Conservation (phyloP, 2,888 invertebrate species). For the Chloroclystis v-ata region DNA sequence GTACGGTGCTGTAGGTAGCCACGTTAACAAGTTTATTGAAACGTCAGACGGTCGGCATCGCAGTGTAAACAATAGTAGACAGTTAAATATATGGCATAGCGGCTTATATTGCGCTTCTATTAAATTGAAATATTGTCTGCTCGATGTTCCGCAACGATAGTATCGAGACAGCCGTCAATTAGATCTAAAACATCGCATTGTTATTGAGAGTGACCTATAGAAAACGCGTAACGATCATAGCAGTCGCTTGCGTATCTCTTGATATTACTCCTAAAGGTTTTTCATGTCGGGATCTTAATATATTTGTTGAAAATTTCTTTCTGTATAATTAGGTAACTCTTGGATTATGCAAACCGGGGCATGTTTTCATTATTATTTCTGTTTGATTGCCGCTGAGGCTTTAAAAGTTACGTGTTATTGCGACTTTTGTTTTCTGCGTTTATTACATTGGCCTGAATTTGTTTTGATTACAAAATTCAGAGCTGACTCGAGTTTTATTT, state of each 20-base stretch:
- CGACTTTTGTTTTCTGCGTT: conserved; percentile 40
- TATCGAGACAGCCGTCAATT: conserved; percentile 18
- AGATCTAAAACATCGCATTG: conserved; percentile 13
- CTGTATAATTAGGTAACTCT: neutral
- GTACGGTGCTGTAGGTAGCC: conserved; percentile 4
- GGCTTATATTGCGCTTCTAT: conserved; percentile 20
- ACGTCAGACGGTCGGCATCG: conserved; percentile 14
- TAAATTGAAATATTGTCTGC: conserved; percentile 14
- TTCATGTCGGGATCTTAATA: neutral
- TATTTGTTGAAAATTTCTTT: neutral
- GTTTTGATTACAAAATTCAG: conserved; percentile 49
- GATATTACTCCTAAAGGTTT: too few species aligned
- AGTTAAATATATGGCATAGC: conserved; percentile 6
- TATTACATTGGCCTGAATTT: conserved; percentile 53
- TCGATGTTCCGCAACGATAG: conserved; percentile 6
- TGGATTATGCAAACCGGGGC: conserved; percentile 3
- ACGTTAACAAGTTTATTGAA: conserved; percentile 20
- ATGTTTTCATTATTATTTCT: conserved; percentile 10
- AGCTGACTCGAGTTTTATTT: conserved; percentile 37
- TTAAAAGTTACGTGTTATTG: conserved; percentile 37
- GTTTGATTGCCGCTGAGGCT: conserved; percentile 19
- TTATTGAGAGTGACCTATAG: conserved; percentile 6
- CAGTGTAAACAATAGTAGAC: conserved; percentile 19
- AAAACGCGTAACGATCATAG: neutral
- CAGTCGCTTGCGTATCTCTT: neutral